These are phyloP conservation scores for Drosophila melanosoma DNA, from an alignment of 2,888 invertebrate genomes.

Conservation along the genomic window DNA sequence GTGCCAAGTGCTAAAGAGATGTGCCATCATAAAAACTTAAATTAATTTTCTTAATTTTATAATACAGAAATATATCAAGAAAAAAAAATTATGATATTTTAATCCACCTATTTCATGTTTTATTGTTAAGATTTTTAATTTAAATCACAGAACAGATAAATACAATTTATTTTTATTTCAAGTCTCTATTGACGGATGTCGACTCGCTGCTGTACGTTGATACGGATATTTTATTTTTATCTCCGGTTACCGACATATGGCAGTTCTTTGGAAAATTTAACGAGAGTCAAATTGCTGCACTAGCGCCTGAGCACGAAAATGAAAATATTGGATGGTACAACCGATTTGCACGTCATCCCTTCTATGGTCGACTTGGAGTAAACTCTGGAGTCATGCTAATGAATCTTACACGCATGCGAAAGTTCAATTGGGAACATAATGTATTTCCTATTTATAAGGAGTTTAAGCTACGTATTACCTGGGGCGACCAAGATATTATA, in stretches of 20 bases:
- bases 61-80: background rate
- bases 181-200: constrained; percentile 90
- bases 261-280: constrained; percentile 92
- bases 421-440: constrained; percentile 93
- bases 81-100: background rate
- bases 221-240: constrained; percentile 95
- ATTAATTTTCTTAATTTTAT: background rate
- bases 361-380: constrained; percentile 92
- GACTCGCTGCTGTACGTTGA: constrained; percentile 96
- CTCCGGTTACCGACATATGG: constrained; percentile 94
- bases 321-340: constrained; percentile 98
- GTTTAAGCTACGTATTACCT: constrained; percentile 94
- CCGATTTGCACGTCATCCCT: constrained; percentile 97
- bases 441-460: constrained; percentile 93
- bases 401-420: constrained; percentile 96
- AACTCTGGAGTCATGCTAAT: constrained; percentile 99
- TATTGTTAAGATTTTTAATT: background rate
- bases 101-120: background rate
- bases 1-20: background rate
- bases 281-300: constrained; percentile 93
- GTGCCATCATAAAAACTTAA: background rate
- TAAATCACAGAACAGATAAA: background rate
- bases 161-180: constrained; percentile 1
- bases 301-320: constrained; percentile 96
- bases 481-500: constrained; percentile 98